Evolutionary conservation across 2,888 invertebrate genomes (phyloP), one percentile per base, ranked within the genome.

Genomic region (Nemurella pictetii): DNA sequence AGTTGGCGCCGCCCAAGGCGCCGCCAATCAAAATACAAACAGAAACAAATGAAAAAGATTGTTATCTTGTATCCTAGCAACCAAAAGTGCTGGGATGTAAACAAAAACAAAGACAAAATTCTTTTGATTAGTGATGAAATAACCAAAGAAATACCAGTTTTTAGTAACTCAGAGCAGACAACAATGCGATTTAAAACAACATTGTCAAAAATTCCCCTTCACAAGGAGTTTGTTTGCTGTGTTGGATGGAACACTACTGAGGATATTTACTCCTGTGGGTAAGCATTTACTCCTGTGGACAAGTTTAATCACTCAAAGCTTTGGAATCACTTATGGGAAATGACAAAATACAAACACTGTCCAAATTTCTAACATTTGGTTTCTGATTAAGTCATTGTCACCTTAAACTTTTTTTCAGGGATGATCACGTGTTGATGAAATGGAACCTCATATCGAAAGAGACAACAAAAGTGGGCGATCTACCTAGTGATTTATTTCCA

Each of bases 211-310:
- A 95, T 95, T 88, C 94, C 95, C 27, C 94, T 95, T 85, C 95
- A 96, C 90, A 91, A 91, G 86, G 95, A 95, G 88, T 93, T 96
- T n/a, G 95, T 97, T 15, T 95, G 96, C 86, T 97, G 98, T 90
- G 95, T 98, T 20, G 96, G 96, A 87, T 99, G 99, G 99, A 96
- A 95, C 90, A 96, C 95, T 88, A 95, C 96, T 32, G 98, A 99
- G 90, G 98, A 99, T 90, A 95, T 98, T 81, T 97, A 95, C 91
- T 97, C 98, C 29, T 95, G 96, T 88, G 96, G 96, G 97, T 96
- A 90, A 90, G 90, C 7, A 28, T 29, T 29, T 29, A 29, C n/a
- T n/a, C n/a, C n/a, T n/a, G n/a, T n/a, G n/a, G n/a, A n/a, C n/a
- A n/a, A n/a, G n/a, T n/a, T n/a, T n/a, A n/a, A n/a, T n/a, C n/a